Evolutionary conservation across 1,140 invertebrate genomes (phyloP).

Genomic region (Ceratosolen solmsi): DNA sequence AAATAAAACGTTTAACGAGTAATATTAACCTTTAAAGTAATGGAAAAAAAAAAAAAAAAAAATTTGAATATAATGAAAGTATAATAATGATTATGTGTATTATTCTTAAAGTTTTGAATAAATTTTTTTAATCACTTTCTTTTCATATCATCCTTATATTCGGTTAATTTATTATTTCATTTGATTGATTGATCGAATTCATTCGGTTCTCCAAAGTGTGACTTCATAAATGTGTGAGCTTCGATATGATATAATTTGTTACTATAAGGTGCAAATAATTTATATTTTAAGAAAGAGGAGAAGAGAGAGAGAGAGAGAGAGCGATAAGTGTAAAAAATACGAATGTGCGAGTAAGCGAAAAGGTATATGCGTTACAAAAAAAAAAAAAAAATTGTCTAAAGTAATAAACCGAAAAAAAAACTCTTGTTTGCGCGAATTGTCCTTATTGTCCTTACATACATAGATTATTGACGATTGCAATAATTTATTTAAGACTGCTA

Average conservation of each 20-base stretch:
- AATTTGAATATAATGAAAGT: too few relatives aligned
- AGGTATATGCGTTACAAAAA: not conserved
- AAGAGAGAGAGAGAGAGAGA: not conserved
- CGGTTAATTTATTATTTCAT: not conserved
- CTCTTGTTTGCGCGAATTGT: not conserved
- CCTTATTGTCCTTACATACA: too few relatives aligned
- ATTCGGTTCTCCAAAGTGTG: not conserved
- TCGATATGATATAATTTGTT: not conserved
- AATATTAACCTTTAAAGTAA: too few relatives aligned
- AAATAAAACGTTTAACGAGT: too few relatives aligned
- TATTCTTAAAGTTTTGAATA: not conserved
- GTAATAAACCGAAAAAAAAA: not conserved
- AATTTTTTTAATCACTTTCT: not conserved
- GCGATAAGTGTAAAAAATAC: not conserved
- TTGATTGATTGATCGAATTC: not conserved
- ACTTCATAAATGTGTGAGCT: not conserved
- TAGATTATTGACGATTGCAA: conserved; percentile 49
- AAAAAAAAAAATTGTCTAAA: too few relatives aligned
- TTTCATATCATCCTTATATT: too few relatives aligned
- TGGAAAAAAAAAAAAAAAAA: too few relatives aligned
- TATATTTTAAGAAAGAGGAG: too few relatives aligned
- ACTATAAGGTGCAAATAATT: not conserved
- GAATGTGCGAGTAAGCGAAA: not conserved
- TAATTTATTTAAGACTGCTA: conserved; percentile 52
- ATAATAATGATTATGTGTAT: not conserved